Evolutionary conservation across 1,140 invertebrate species (phyloP).

Genomic region (Aphaenogaster rudis): DNA sequence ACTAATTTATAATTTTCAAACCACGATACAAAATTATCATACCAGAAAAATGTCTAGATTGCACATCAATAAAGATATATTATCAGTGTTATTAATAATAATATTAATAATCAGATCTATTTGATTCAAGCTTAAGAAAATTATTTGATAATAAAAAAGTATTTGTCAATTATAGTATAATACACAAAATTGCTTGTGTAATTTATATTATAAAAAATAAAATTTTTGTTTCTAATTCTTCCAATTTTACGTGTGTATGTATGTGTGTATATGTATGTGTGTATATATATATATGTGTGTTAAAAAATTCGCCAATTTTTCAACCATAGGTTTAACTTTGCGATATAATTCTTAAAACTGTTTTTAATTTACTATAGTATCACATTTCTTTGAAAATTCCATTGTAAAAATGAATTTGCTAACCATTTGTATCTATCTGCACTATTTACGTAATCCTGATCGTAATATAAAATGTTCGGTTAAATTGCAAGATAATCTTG

Average conservation of each 20-base stretch:
- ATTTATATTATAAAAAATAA: background rate
- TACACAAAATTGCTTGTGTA: no score
- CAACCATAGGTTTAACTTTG: background rate
- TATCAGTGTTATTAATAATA: no score
- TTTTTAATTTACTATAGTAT: background rate
- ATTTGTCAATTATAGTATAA: no score
- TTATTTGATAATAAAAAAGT: no score
- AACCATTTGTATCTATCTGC: background rate
- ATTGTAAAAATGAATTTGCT: background rate
- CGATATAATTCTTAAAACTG: background rate
- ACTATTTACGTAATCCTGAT: background rate
- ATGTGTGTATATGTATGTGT: background rate
- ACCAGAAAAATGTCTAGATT: background rate
- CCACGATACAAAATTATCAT: background rate
- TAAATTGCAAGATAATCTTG: background rate
- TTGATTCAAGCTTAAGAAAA: no score
- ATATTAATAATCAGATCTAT: no score
- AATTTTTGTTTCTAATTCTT: background rate
- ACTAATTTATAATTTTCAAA: background rate
- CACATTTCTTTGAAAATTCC: background rate
- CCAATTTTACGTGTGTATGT: background rate
- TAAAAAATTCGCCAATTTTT: background rate
- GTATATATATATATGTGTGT: background rate
- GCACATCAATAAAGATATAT: no score
- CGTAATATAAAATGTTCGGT: background rate